Evolutionary conservation across 2,113 vertebrate genomes (phyloP).

Genomic region (Tragelaphus scriptus): DNA sequence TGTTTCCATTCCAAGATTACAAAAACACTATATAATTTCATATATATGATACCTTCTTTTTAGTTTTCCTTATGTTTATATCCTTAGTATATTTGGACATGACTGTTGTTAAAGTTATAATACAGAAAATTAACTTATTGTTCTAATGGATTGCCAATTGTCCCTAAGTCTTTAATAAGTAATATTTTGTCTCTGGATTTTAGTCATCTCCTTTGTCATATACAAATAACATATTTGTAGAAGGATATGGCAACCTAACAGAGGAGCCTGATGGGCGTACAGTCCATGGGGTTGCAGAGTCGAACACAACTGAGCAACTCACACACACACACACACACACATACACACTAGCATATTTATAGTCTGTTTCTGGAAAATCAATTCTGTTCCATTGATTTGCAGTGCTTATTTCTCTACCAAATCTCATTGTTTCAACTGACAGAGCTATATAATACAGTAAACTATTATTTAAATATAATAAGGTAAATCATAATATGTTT

Average conservation of each 20-base stretch:
- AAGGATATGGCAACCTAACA: neutral
- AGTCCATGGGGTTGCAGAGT: neutral
- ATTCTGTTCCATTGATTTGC: neutral
- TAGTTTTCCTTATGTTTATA: neutral
- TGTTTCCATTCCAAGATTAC: neutral
- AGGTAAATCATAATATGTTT: neutral
- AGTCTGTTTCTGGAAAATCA: neutral
- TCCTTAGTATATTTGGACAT: neutral
- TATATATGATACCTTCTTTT: neutral
- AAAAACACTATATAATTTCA: neutral
- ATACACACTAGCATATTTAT: neutral
- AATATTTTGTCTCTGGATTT: neutral
- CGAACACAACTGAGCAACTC: neutral
- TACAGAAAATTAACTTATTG: neutral
- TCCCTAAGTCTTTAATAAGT: neutral
- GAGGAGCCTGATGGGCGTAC: neutral
- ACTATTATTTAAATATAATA: neutral
- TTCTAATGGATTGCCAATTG: neutral
- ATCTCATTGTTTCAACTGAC: neutral
- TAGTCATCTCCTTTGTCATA: neutral
- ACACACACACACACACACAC: neutral
- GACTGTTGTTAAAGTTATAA: neutral
- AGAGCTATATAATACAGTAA: neutral
- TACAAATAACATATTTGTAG: neutral
- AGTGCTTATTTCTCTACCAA: neutral